Conservation (phyloP, 2,888 invertebrate genomes). For the Melanostoma scalare region DNA sequence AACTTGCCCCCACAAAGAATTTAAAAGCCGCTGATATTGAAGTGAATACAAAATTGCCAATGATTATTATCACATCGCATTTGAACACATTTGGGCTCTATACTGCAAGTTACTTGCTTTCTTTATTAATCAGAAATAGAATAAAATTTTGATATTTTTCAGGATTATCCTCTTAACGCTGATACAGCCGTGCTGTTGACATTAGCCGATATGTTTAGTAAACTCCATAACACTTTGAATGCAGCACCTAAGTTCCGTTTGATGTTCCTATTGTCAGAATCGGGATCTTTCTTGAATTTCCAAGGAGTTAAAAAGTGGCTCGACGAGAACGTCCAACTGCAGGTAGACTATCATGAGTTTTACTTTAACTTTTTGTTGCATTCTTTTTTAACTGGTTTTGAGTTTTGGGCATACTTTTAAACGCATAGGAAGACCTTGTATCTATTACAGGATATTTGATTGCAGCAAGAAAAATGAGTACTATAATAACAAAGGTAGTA, state of each 20-base stretch:
- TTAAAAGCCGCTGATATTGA: conserved; percentile 78
- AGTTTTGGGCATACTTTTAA: neutral
- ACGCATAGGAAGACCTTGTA: conserved; percentile 74
- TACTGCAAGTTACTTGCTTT: conserved; percentile 88
- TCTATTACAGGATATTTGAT: conserved; percentile 76
- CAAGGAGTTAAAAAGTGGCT: conserved; percentile 98
- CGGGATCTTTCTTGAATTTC: conserved; percentile 95
- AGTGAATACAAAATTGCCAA: conserved; percentile 86
- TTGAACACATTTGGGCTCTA: conserved; percentile 95
- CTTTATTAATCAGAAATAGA: neutral
- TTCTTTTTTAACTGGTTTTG: conserved; percentile 18
- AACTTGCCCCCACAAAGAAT: conserved; percentile 83
- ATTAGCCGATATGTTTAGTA: conserved; percentile 93
- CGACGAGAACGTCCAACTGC: conserved; percentile 86
- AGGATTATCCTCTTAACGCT: conserved; percentile 94
- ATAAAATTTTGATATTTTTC: conserved; percentile 20
- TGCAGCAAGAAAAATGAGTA: conserved; percentile 69
- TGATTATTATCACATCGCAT: conserved; percentile 95
- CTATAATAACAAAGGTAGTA: conserved; percentile 72
- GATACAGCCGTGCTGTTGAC: conserved; percentile 95
- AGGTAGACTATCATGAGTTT: conserved; percentile 83
- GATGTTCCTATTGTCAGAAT: conserved; percentile 94
- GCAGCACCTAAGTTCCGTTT: conserved; percentile 90
- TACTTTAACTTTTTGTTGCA: neutral
- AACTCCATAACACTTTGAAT: conserved; percentile 89